A percentile compares a stretch with the other conserved stretches of the same genome.
Evolutionary conservation across 2,888 invertebrate genomes (phyloP).

Genomic region (Lochmaea crataegi): DNA sequence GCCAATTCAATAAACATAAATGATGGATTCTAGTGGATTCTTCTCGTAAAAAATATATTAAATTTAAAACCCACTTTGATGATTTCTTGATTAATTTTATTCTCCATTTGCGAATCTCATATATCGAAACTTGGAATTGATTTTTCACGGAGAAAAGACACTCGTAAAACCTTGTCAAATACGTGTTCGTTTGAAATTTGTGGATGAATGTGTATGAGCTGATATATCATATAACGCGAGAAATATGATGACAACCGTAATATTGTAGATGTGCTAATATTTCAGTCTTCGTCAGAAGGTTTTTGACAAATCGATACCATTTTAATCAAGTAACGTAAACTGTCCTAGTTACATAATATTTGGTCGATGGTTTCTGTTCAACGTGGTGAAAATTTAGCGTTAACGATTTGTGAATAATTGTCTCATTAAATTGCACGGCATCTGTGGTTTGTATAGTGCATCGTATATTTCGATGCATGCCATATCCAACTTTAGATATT

Average conservation of each 20-base stretch:
- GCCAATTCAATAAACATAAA: not conserved
- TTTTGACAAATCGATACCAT: conserved; percentile 12
- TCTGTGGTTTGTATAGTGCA: not conserved
- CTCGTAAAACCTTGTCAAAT: too few species aligned
- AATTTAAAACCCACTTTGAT: not conserved
- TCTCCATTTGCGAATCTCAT: not conserved
- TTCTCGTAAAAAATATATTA: not conserved
- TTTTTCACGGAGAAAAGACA: not conserved
- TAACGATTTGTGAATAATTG: not conserved
- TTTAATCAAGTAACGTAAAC: conserved; percentile 4
- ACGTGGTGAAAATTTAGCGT: not conserved
- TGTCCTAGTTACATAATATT: not conserved
- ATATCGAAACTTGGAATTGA: not conserved
- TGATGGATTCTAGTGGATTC: too few species aligned
- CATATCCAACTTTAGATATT: not conserved
- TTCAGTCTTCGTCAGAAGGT: not conserved
- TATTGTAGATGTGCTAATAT: not conserved
- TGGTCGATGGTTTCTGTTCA: not conserved
- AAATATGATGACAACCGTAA: not conserved
- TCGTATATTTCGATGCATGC: not conserved
- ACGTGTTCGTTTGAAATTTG: not conserved
- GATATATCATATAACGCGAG: not conserved
- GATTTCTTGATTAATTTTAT: not conserved
- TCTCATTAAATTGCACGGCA: not conserved
- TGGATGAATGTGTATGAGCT: not conserved